These are phyloP conservation scores for Solenopsis invicta DNA, from an alignment of 1,140 invertebrate species.

Conservation along the genomic window DNA sequence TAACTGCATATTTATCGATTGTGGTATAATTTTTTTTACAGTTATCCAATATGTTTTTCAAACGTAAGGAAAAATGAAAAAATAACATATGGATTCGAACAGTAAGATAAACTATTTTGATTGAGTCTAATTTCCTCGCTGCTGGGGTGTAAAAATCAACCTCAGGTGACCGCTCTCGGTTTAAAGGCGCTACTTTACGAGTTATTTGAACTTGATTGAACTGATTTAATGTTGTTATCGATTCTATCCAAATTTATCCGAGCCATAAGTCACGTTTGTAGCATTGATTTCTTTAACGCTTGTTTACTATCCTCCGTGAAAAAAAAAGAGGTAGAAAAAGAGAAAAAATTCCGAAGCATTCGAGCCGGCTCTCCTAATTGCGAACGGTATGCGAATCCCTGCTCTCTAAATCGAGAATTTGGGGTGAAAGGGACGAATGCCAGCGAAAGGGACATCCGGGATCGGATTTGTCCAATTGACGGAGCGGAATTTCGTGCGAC, in stretches of 20 bases:
- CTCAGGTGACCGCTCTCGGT: not conserved
- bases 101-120: not conserved
- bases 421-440: not conserved
- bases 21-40: not conserved
- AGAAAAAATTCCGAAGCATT: too few species aligned
- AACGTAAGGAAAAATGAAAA: not conserved
- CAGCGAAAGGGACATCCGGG: constrained; percentile 11
- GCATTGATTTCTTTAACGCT: not conserved
- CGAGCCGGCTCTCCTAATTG: not conserved
- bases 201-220: not conserved
- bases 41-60: too few species aligned
- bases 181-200: not conserved
- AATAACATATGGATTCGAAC: not conserved
- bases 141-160: not conserved
- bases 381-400: not conserved
- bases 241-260: not conserved
- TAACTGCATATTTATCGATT: not conserved
- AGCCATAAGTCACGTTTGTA: not conserved
- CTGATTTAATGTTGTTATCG: not conserved
- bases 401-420: constrained; percentile 4
- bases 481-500: constrained; percentile 23
- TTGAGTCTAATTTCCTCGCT: not conserved
- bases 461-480: constrained; percentile 63
- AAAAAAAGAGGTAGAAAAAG: not conserved
- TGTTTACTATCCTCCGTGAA: not conserved